These are phyloP conservation scores for Drosophila carrolli DNA, from an alignment of 1,140 invertebrate species.

Conservation along the genomic window DNA sequence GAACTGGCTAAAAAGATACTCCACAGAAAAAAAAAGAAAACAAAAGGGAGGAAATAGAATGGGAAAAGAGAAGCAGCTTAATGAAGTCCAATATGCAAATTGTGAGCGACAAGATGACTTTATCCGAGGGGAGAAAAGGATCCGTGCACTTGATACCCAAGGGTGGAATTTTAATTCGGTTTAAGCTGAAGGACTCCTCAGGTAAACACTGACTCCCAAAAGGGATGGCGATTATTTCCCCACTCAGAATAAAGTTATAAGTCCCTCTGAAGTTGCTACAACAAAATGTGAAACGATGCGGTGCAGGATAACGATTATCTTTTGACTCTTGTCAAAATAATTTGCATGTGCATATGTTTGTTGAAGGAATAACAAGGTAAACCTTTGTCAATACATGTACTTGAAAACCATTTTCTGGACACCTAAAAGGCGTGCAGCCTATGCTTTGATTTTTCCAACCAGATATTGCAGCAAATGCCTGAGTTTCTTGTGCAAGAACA, in stretches of 20 bases:
- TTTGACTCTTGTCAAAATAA: neutral
- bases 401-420: neutral
- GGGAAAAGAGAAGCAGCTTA: slow-evolving; percentile 41
- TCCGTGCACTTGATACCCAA: neutral
- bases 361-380: neutral
- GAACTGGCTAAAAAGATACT: slow-evolving; percentile 54
- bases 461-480: too few species aligned
- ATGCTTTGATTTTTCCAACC: too few species aligned
- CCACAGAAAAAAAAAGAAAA: slow-evolving; percentile 1
- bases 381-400: neutral
- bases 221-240: neutral
- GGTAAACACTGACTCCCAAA: neutral
- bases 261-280: neutral
- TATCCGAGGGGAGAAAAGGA: slow-evolving; percentile 17
- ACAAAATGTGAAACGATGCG: neutral
- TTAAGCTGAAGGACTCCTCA: neutral
- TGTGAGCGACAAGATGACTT: slow-evolving; percentile 38
- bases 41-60: slow-evolving; percentile 15
- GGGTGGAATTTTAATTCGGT: slow-evolving; percentile 1
- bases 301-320: neutral
- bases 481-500: too few species aligned
- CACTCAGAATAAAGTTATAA: neutral
- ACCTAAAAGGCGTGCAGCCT: too few species aligned
- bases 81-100: slow-evolving; percentile 81
- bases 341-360: neutral